Percentiles rank a stretch among this genome's conserved stretches.
phyloP scores from a whole-genome alignment of 2,113 vertebrate species.

The Nycticorax nycticorax region DNA sequence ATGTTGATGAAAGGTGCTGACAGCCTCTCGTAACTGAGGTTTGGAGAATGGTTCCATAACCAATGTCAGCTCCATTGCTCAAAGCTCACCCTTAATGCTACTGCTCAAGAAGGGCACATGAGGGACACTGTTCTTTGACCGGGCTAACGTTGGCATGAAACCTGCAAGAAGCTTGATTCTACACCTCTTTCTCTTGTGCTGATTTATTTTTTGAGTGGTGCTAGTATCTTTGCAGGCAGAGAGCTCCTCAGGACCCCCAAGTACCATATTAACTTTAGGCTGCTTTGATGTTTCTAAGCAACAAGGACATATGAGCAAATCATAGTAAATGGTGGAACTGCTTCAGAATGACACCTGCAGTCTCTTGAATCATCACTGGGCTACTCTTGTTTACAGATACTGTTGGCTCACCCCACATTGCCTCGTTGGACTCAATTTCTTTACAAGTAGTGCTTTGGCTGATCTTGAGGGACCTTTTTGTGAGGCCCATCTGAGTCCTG shows the following conservation, averaged over 20 bases:
- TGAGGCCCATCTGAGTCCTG: not conserved
- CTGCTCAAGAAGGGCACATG: not conserved
- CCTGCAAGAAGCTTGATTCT: not conserved
- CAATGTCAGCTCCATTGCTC: not conserved
- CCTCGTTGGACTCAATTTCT: not conserved
- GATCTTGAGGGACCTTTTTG: not conserved
- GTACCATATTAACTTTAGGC: not conserved
- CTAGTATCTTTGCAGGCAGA: not conserved
- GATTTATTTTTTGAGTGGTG: not conserved
- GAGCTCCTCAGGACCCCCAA: fast-evolving
- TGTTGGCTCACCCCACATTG: not conserved
- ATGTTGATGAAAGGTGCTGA: constrained; percentile 40
- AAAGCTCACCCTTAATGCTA: not conserved
- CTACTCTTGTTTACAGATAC: not conserved
- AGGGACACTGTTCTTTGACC: not conserved
- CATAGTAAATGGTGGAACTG: not conserved
- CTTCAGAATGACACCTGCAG: not conserved
- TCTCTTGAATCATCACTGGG: not conserved
- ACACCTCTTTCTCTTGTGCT: not conserved
- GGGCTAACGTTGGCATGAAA: not conserved
- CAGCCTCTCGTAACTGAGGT: not conserved
- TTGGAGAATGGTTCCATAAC: not conserved
- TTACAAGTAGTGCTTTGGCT: not conserved
- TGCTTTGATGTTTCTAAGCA: not conserved
- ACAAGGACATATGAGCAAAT: not conserved